A percentile compares a stretch with the other conserved stretches of the same genome.
These are phyloP conservation scores for Melanostoma mellinum DNA, from an alignment of 2,888 invertebrate species.

Conservation along the genomic window DNA sequence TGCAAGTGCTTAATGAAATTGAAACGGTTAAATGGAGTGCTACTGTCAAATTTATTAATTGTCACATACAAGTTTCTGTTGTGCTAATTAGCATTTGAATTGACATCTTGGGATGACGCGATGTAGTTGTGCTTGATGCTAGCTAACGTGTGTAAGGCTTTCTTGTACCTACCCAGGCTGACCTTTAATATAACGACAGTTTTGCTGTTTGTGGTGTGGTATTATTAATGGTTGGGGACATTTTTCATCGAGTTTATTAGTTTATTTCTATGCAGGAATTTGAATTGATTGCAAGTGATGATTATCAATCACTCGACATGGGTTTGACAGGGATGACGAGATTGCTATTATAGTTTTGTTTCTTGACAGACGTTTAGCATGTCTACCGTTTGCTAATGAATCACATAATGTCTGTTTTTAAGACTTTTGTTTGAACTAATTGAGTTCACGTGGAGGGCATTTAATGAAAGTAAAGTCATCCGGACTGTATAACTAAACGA, in stretches of 20 bases:
- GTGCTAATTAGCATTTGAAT: slow-evolving; percentile 67
- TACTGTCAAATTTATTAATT: slow-evolving; percentile 72
- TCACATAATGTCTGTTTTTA: slow-evolving; percentile 41
- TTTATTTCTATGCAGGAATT: slow-evolving; percentile 60
- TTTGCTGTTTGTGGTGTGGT: neutral
- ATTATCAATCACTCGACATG: slow-evolving; percentile 56
- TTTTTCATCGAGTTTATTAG: slow-evolving; percentile 39
- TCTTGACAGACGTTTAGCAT: neutral
- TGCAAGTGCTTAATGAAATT: slow-evolving; percentile 51
- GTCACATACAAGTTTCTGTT: slow-evolving; percentile 52
- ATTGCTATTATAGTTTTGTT: slow-evolving; percentile 10
- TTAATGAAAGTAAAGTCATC: too few species aligned
- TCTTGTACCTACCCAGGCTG: slow-evolving; percentile 19
- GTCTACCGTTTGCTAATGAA: neutral
- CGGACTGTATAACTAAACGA: neutral
- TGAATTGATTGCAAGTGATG: slow-evolving; percentile 56
- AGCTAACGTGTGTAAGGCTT: neutral
- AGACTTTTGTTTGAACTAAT: slow-evolving; percentile 49
- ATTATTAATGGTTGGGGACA: slow-evolving; percentile 51
- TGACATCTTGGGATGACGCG: slow-evolving; percentile 45
- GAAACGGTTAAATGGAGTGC: slow-evolving; percentile 69
- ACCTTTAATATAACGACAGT: slow-evolving; percentile 44
- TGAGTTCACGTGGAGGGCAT: slow-evolving; percentile 24
- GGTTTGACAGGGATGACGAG: slow-evolving; percentile 47
- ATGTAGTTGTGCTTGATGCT: slow-evolving; percentile 18